A percentile compares a stretch with the other conserved stretches of the same genome.
These are phyloP conservation scores for Poecilus cupreus DNA, from an alignment of 2,888 invertebrate genomes.

Conservation along the genomic window DNA sequence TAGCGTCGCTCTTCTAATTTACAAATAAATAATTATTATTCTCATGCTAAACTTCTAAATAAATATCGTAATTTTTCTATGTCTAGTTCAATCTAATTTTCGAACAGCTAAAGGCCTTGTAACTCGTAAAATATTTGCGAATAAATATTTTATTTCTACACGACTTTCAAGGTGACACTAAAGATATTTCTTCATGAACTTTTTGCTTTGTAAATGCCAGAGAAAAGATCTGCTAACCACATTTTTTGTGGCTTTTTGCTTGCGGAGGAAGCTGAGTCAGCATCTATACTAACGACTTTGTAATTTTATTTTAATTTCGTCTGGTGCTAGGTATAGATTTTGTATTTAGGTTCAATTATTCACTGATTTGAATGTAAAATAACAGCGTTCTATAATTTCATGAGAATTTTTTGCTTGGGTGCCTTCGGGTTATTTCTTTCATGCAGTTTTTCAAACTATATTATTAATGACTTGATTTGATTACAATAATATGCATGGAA, in stretches of 20 bases:
- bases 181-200: not conserved
- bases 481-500: not conserved
- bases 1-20: not conserved
- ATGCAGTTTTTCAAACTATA: not conserved
- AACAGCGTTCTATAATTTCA: too few relatives aligned
- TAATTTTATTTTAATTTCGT: too few relatives aligned
- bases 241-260: slow-evolving; percentile 20
- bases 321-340: too few relatives aligned
- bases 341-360: too few relatives aligned
- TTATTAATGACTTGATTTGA: not conserved
- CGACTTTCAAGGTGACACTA: slow-evolving; percentile 23
- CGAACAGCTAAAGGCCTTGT: not conserved
- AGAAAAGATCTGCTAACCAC: not conserved
- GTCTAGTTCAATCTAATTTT: not conserved
- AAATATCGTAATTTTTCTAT: not conserved
- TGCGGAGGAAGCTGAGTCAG: not conserved
- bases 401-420: not conserved
- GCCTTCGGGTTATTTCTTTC: too few relatives aligned
- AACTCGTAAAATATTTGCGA: not conserved
- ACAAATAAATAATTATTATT: not conserved
- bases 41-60: not conserved
- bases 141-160: not conserved
- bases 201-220: slow-evolving; percentile 10
- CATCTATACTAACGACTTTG: not conserved
- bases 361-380: too few relatives aligned